Conservation (phyloP, 2,113 vertebrate genomes). For the Eptatretus burgeri region DNA sequence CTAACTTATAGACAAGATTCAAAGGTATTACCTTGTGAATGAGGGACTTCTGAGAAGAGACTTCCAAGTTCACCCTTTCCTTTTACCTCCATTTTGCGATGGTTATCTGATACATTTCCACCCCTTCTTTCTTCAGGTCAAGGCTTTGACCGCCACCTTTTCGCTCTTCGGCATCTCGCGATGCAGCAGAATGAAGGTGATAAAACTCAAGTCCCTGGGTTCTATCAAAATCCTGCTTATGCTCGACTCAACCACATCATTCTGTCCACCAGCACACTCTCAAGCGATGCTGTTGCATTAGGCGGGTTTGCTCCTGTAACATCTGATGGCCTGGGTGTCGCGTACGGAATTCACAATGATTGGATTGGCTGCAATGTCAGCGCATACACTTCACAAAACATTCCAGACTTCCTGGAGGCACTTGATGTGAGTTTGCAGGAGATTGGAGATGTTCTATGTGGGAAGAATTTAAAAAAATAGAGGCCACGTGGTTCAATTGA, state of each 20-base stretch:
- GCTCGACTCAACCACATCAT: conserved; percentile 54
- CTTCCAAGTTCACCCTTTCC: too few species aligned
- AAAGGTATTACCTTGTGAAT: too few species aligned
- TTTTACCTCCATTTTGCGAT: too few species aligned
- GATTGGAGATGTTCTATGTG: conserved; percentile 36
- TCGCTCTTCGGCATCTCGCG: conserved; percentile 35
- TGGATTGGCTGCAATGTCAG: conserved; percentile 68
- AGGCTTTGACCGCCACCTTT: conserved; percentile 81
- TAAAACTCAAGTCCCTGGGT: conserved; percentile 16
- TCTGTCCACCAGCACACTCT: conserved; percentile 66
- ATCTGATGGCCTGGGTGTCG: conserved; percentile 53
- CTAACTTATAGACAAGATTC: too few species aligned
- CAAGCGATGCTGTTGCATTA: conserved; percentile 34
- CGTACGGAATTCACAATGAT: conserved; percentile 39
- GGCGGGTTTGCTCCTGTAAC: conserved; percentile 81
- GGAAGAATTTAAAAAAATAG: too few species aligned
- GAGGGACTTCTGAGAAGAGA: too few species aligned
- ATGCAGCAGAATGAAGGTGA: conserved; percentile 17
- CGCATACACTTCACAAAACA: conserved; percentile 39
- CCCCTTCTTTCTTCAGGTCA: conserved; percentile 29
- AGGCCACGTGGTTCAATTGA: too few species aligned
- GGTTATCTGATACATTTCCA: neutral
- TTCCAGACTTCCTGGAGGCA: conserved; percentile 43
- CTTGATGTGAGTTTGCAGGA: conserved; percentile 47
- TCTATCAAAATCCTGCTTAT: conserved; percentile 54